These are phyloP conservation scores for Gymnopithys bicolor DNA, from an alignment of 2,797 vertebrate species.

Conservation along the genomic window DNA sequence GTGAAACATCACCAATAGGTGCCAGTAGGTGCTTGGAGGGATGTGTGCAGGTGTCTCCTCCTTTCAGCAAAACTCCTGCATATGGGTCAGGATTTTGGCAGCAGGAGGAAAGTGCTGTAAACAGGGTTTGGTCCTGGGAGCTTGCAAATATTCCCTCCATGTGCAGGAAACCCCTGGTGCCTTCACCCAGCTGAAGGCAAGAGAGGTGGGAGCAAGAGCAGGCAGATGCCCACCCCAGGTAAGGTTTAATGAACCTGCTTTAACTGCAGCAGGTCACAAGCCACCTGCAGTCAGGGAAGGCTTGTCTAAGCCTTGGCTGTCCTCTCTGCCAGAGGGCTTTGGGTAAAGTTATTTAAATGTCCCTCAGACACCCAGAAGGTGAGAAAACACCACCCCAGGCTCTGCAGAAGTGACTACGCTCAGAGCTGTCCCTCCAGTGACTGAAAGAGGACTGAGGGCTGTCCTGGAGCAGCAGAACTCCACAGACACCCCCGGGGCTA, in stretches of 20 bases:
- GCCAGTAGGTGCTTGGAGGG: not conserved
- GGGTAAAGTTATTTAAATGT: not conserved
- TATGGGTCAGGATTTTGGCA: not conserved
- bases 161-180: not conserved
- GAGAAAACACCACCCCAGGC: not conserved
- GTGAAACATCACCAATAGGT: not conserved
- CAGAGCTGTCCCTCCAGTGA: not conserved
- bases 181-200: not conserved
- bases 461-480: not conserved
- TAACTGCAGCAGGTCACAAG: not conserved
- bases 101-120: not conserved
- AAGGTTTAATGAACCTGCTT: not conserved
- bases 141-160: not conserved
- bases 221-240: accelerated
- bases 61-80: not conserved
- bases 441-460: not conserved
- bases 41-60: not conserved
- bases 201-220: not conserved
- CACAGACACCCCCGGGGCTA: not conserved
- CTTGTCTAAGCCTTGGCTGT: not conserved
- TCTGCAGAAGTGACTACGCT: accelerated
- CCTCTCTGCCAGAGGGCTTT: not conserved
- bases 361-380: not conserved
- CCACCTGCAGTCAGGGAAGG: not conserved
- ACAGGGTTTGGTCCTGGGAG: not conserved